Base-by-base conservation (phyloP, 2,888 invertebrate genomes). In the Andrena bicolor region DNA sequence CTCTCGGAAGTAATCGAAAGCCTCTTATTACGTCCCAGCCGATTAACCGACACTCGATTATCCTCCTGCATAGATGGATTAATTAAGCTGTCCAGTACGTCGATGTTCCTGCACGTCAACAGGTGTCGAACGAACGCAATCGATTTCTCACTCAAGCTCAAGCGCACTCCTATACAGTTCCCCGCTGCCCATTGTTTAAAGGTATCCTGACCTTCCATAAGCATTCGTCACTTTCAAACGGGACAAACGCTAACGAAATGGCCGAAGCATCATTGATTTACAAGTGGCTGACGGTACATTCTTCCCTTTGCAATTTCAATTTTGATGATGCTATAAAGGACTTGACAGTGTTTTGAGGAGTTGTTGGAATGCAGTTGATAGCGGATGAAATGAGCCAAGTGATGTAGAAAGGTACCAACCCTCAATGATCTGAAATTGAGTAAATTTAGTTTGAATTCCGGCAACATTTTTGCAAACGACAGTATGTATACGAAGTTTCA, bases 1-100 rank as follows among this genome's bases (percentile, higher is more conserved):
- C 49, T 35, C 64, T 76, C 69, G 79, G 72, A 83, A 84, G 83
- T 83, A 79, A 84, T 83, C 58, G 75, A 84, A 79, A 65, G 69
- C 75, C 75, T 48, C 64, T 83, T 63, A 70, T 79, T 76, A 83
- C 76, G 64, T 79, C 72, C 72, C 70, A 60, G 71, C 68, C 66
- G 82, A 70, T 78, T 77, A 78, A 71, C 75, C 53, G 83, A 68
- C 72, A 49, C 79, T 79, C 61, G 79, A 84, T 84, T 79, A 83
- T 83, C 72, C 83, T 53, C 41, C 41, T 13, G 26, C 64, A 58
- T 65, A 66, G 79, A 75, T 61, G 72, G 72, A 83, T 83, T 83
- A 84, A 83, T 84, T 83, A 83, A 78, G 78, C 75, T 83, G 68
- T 26, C 58, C 41, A 32, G 32, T 23, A 30, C 60, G 41, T 7